Evolutionary conservation across 2,888 invertebrate genomes (phyloP), one percentile per base, ranked within the genome.

Genomic region (Acanthoscelides obtectus): DNA sequence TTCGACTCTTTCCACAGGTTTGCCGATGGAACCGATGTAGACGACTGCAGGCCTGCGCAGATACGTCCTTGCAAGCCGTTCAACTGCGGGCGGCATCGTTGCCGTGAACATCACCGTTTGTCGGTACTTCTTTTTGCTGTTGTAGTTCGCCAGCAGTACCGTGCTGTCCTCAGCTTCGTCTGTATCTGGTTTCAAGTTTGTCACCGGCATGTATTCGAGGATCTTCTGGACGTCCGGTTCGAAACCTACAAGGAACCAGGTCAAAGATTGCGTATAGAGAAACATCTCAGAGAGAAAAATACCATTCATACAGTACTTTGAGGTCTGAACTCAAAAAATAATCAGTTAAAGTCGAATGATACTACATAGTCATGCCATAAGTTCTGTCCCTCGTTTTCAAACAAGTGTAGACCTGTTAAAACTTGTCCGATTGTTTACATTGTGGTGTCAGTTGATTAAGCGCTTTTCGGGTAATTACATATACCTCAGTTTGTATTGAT

Each of bases 91-190:
- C 8, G 98, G 98, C 99, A 99, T 99, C 76, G 99, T 99, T 2
- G 99, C 99, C 69, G 99, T 99, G 86, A 99, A 99, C 99, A 99
- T 99, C 84, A 99, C 99, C 81, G 99, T 99, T 93, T 98, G 98
- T 84, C 98, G 89, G 85, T 94, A 99, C 85, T 99, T 99, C 84
- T 98, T 95, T 85, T 97, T 98, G 0, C 96, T 92, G 82, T 94
- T 92, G 83, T 98, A 99, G 86, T 99, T 99, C 45, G 94, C 94
- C 86, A 98, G 89, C 71, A 99, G 87, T 78, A 94, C 73, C 77
- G 71, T 82, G 69, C 83, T 84, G 71, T 99, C 97, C 87, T 99
- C 99, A 0, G 99, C 99, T 79, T 98, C 99, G 79, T 99, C 99
- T 0, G 94, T 92, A 83, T 99, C 99, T 0, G 99, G 99, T 85